Conservation (phyloP, 2,113 vertebrate species). For the Candoia aspera region DNA sequence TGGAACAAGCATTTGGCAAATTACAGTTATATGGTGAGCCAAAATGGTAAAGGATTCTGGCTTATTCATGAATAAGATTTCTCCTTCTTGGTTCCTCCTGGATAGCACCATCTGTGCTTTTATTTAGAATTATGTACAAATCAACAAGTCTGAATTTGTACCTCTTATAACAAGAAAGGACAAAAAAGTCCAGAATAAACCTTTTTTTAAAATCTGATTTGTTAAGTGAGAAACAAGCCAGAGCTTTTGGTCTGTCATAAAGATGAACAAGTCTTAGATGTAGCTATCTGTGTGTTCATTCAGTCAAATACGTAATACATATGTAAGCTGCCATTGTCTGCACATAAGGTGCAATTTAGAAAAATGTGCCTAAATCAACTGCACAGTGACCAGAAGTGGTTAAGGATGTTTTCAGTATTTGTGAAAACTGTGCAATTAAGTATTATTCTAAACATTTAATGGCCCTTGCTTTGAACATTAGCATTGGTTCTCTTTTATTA, state of each 20-base stretch:
- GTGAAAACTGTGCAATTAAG: neutral
- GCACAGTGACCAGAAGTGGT: neutral
- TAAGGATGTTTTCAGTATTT: neutral
- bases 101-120: neutral
- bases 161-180: neutral
- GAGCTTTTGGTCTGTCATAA: neutral
- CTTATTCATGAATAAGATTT: neutral
- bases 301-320: neutral
- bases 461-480: neutral
- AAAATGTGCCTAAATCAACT: neutral
- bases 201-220: neutral
- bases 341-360: neutral
- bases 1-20: neutral
- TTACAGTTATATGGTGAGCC: neutral
- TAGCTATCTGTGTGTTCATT: neutral
- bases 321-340: neutral
- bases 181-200: neutral
- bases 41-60: neutral
- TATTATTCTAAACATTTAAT: neutral
- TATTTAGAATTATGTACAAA: neutral
- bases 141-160: neutral
- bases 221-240: neutral
- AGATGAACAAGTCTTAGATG: neutral
- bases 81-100: neutral
- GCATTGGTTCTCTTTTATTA: neutral